These are phyloP conservation scores for Rhabdophis nuchalis DNA, from an alignment of 2,797 vertebrate genomes.

Conservation along the genomic window DNA sequence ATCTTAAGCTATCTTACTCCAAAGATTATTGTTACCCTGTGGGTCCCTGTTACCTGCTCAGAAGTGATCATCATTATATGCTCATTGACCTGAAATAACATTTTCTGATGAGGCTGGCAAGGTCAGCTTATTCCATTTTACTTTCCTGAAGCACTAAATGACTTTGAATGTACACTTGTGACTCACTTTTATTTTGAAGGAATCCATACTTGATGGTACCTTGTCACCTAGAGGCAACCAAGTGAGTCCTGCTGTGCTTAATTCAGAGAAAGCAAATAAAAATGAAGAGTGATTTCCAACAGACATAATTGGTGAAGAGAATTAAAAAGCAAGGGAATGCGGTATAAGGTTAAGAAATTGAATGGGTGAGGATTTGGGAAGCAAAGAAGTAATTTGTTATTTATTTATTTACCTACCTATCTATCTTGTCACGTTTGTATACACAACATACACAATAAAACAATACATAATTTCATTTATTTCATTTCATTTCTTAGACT, in stretches of 20 bases:
- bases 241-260: not conserved
- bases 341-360: not conserved
- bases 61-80: not conserved
- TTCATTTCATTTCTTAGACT: too few relatives aligned
- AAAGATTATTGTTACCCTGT: not conserved
- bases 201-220: not conserved
- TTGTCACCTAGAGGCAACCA: not conserved
- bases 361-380: not conserved
- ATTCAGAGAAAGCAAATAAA: not conserved
- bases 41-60: not conserved
- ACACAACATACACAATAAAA: not conserved
- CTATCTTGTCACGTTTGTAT: not conserved
- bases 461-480: not conserved
- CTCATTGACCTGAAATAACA: not conserved
- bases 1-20: not conserved
- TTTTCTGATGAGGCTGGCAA: not conserved
- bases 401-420: not conserved
- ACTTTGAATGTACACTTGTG: not conserved
- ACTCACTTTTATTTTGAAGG: not conserved
- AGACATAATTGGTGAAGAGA: not conserved
- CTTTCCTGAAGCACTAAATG: not conserved
- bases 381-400: not conserved
- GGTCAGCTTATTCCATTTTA: not conserved
- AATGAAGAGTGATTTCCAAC: not conserved
- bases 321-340: not conserved